phyloP scores from a whole-genome alignment of 2,888 invertebrate species.

The Ophraella communa region DNA sequence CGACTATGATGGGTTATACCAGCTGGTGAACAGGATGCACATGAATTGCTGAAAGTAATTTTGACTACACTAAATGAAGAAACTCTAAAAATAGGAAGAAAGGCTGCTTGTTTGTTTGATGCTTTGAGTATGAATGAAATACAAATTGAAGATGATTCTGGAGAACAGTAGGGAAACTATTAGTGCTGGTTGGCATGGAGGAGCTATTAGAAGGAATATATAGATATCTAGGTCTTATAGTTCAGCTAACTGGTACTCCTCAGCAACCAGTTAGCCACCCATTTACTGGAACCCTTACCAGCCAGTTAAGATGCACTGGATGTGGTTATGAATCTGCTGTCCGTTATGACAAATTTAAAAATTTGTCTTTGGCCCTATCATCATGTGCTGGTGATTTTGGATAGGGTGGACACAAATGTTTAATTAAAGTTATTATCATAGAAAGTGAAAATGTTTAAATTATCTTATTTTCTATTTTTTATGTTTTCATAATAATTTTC shows the following conservation, averaged over 20 bases:
- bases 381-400: constrained; percentile 67
- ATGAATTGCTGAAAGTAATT: constrained; percentile 89
- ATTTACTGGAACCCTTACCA: constrained; percentile 77
- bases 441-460: constrained; percentile 75
- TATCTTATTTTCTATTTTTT: too few species aligned
- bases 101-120: constrained; percentile 79
- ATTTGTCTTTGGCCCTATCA: constrained; percentile 81
- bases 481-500: too few species aligned
- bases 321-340: constrained; percentile 81
- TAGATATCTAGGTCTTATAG: constrained; percentile 62
- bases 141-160: constrained; percentile 51
- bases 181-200: constrained; percentile 54
- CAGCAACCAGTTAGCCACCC: constrained; percentile 66
- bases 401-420: constrained; percentile 66
- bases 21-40: constrained; percentile 91
- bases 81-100: constrained; percentile 66
- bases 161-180: constrained; percentile 49
- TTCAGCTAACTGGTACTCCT: constrained; percentile 63
- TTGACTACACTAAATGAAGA: constrained; percentile 92
- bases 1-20: constrained; percentile 87
- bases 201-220: constrained; percentile 52
- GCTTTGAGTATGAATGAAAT: constrained; percentile 67
- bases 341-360: constrained; percentile 92
- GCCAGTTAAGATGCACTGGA: constrained; percentile 75
- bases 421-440: constrained; percentile 62